Conservation (phyloP, 2,797 vertebrate species). For the Carapus acus region DNA sequence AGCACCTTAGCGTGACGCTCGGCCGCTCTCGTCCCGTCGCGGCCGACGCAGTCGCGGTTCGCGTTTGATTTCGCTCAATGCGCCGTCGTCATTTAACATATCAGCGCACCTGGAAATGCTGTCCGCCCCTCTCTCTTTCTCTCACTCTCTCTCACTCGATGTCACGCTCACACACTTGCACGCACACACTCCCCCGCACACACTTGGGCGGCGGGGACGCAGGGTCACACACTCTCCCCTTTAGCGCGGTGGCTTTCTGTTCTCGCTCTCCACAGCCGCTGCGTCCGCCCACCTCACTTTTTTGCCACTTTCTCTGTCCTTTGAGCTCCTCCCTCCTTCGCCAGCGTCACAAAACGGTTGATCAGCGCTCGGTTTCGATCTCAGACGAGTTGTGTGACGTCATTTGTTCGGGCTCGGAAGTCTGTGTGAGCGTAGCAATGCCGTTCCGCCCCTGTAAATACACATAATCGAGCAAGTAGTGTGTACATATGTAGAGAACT, state of each 20-base stretch:
- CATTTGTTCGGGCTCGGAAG: slow-evolving; percentile 17
- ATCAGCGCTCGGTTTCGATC: slow-evolving; percentile 33
- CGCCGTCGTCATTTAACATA: slow-evolving; percentile 44
- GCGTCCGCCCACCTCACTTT: slow-evolving; percentile 11
- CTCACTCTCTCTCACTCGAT: not conserved
- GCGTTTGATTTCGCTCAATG: slow-evolving; percentile 25
- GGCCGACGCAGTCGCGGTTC: slow-evolving; percentile 29
- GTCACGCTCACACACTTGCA: no score
- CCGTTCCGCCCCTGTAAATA: slow-evolving; percentile 67
- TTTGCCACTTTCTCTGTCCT: slow-evolving; percentile 5
- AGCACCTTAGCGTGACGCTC: slow-evolving; percentile 53
- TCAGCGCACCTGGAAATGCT: slow-evolving; percentile 31
- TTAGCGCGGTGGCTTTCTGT: no score
- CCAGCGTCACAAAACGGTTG: slow-evolving; percentile 42
- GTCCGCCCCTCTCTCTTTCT: slow-evolving; percentile 6
- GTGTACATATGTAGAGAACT: slow-evolving; percentile 67
- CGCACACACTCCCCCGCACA: no score
- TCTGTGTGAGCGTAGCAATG: slow-evolving; percentile 12
- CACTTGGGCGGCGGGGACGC: no score
- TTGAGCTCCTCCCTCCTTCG: not conserved
- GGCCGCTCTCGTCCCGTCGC: slow-evolving; percentile 43
- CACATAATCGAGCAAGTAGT: slow-evolving; percentile 49
- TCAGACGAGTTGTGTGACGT: slow-evolving; percentile 34
- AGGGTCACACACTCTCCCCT: no score
- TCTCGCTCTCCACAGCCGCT: no score